These are phyloP conservation scores for Cetoscarus ocellatus DNA, from an alignment of 2,797 vertebrate genomes.

Conservation along the genomic window DNA sequence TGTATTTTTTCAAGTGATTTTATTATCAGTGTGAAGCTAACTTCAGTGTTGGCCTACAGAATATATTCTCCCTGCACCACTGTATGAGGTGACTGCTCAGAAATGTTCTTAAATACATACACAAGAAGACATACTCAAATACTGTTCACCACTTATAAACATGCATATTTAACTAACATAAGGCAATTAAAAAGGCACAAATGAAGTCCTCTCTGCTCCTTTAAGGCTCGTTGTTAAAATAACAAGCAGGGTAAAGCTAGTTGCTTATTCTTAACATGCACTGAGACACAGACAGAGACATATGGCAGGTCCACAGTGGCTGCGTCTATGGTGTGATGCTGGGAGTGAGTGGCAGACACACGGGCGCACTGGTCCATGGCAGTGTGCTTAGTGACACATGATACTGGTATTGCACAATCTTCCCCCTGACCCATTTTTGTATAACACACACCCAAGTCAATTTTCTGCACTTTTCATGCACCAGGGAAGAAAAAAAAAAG, in stretches of 20 bases:
- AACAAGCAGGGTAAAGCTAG: conserved; percentile 9
- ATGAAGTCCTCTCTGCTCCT: background rate
- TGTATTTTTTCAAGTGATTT: too few species aligned
- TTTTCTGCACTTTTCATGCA: conserved; percentile 59
- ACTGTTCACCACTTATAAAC: too few species aligned
- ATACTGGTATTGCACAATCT: conserved; percentile 62
- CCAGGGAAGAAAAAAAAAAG: conserved; percentile 19
- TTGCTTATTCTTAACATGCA: conserved; percentile 35
- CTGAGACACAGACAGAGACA: conserved; percentile 52
- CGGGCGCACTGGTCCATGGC: conserved; percentile 52
- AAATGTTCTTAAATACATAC: too few species aligned
- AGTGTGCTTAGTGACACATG: conserved; percentile 66
- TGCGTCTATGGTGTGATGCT: conserved; percentile 51
- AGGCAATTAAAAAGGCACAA: background rate
- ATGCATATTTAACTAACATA: background rate
- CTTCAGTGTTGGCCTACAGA: too few species aligned
- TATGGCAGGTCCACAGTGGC: conserved; percentile 39
- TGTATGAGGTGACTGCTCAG: too few species aligned
- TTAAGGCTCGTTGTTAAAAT: conserved; percentile 12
- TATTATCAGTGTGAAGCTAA: too few species aligned
- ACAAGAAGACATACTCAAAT: too few species aligned
- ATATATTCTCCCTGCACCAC: too few species aligned
- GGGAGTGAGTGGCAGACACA: conserved; percentile 55
- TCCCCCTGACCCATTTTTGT: conserved; percentile 63
- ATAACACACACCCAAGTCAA: conserved; percentile 53